Conservation (phyloP, 2,888 invertebrate species). For the Sinodicranocentrus sp. region DNA sequence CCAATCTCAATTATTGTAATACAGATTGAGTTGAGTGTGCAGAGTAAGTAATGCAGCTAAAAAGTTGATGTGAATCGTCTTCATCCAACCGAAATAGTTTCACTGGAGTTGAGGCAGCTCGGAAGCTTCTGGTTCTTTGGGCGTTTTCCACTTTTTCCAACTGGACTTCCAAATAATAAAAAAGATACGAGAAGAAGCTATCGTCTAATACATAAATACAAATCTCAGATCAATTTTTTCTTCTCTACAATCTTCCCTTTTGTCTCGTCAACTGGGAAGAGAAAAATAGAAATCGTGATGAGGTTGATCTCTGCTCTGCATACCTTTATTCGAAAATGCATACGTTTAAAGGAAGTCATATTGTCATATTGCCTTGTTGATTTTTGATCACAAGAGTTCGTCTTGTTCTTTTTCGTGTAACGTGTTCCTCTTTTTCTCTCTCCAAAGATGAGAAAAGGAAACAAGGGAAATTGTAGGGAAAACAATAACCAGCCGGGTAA, state of each 20-base stretch:
- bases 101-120: not conserved
- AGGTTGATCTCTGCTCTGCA: too few species aligned
- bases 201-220: too few species aligned
- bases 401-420: too few species aligned
- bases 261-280: conserved; percentile 20
- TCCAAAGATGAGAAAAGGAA: too few species aligned
- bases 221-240: conserved; percentile 7
- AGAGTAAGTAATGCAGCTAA: not conserved
- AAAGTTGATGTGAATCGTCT: conserved; percentile 16
- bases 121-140: not conserved
- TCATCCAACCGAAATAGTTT: conserved; percentile 58
- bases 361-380: too few species aligned
- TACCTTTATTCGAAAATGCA: not conserved
- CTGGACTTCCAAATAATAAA: too few species aligned
- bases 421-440: too few species aligned
- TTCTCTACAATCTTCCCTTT: not conserved
- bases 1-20: conserved; percentile 54
- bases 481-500: too few species aligned
- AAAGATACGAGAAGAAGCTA: too few species aligned
- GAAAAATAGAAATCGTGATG: conserved; percentile 6
- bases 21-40: conserved; percentile 4
- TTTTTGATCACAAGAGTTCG: too few species aligned
- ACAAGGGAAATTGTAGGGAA: too few species aligned
- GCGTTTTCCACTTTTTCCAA: conserved; percentile 28
- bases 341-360: too few species aligned